Base-by-base conservation (phyloP, 2,113 vertebrate genomes). In the Thryonomys swinderianus region DNA sequence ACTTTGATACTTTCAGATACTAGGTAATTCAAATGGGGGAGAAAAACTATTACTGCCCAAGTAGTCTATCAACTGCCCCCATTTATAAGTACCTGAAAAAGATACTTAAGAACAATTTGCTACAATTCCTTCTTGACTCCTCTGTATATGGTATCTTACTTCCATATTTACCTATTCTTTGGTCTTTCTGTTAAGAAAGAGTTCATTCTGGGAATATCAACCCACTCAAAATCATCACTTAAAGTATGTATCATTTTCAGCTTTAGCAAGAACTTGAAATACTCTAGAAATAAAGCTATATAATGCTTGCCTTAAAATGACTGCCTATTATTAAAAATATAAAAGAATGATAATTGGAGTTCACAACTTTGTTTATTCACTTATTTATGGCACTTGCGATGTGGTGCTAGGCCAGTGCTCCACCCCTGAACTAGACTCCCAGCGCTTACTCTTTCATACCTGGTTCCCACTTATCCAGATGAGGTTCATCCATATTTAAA, bases 221-320 rank as follows among this genome's bases (percentile, higher is more conserved):
- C 32, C 3, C 59, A 67, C 17, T 32, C 12, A 59, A 69, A 85
- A 71, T 45, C 40, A 23, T 76, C 23, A 42, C 51, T 55, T 94
- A 53, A 81, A 80, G 84, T 17, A 85, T 0, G 3, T 2, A 55
- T 9, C 59, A 59, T n/a, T 88, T 86, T 87, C 76, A 61, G 57
- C 76, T 78, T 73, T 32, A 88, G 73, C 82, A n/a, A 91, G 83
- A 89, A 42, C 21, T 82, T 82, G 10, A 85, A 34, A 88, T 88
- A 62, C 78, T 78, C 84, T 83, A 74, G 48, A 89, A 94, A 67
- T n/a, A 71, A 90, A 94, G 71, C 20, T 73, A 37, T 13, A 57
- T 40, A 76, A 89, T 34, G 79, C 76, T 76, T 91, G 57, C 69
- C 57, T 76, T 30, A 66, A 73, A 91, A 40, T 45, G 21, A 23